phyloP scores from a whole-genome alignment of 2,888 invertebrate species.

The Omphaloscelis lunosa region DNA sequence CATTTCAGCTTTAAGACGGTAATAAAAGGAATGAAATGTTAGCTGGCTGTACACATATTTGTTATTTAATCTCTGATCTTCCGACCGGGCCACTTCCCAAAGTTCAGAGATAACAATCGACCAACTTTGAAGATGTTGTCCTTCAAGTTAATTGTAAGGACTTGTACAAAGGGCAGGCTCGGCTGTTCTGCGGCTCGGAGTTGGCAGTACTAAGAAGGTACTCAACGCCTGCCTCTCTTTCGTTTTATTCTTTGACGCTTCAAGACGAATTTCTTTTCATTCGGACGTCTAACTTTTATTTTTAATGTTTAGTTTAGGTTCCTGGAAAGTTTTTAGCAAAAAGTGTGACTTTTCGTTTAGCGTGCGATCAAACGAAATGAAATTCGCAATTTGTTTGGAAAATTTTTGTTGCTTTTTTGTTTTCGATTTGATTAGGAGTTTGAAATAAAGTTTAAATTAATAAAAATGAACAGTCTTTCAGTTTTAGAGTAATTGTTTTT shows the following conservation, averaged over 20 bases:
- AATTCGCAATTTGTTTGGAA: slow-evolving; percentile 35
- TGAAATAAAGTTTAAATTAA: slow-evolving; percentile 1
- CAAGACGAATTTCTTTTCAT: slow-evolving; percentile 71
- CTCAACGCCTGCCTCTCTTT: slow-evolving; percentile 71
- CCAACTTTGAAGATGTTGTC: slow-evolving; percentile 71
- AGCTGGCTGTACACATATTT: slow-evolving; percentile 61
- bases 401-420: slow-evolving; percentile 15
- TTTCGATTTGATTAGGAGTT: slow-evolving; percentile 45
- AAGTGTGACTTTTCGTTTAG: slow-evolving; percentile 39
- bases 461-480: background rate
- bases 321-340: slow-evolving; percentile 39
- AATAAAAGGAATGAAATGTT: slow-evolving; percentile 60
- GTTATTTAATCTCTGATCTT: slow-evolving; percentile 73
- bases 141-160: slow-evolving; percentile 78
- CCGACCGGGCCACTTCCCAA: slow-evolving; percentile 69
- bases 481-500: background rate
- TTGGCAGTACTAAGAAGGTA: slow-evolving; percentile 66
- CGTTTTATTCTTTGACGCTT: slow-evolving; percentile 70
- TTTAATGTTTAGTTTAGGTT: slow-evolving; percentile 70
- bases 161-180: slow-evolving; percentile 71
- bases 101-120: slow-evolving; percentile 76
- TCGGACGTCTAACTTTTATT: slow-evolving; percentile 66
- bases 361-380: slow-evolving; percentile 34
- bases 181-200: slow-evolving; percentile 46
- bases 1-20: slow-evolving; percentile 45